Conservation (phyloP, 2,888 invertebrate species). For the Unio delphinus region DNA sequence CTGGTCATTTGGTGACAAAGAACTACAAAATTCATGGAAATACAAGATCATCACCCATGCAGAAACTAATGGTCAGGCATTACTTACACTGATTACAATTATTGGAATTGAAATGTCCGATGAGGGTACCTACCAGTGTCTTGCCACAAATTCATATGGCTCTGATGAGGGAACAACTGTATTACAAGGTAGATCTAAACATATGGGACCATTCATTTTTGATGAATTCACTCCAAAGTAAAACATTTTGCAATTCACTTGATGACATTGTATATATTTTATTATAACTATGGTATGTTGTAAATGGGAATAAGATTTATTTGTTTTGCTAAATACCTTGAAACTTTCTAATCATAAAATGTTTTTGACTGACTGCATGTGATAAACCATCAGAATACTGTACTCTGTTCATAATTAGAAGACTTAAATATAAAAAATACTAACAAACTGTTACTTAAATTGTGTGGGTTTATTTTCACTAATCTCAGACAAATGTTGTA, state of each 20-base stretch:
- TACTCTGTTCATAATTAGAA: too few relatives aligned
- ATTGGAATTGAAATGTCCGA: slow-evolving; percentile 9
- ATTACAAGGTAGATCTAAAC: not conserved
- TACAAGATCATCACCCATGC: slow-evolving; percentile 13
- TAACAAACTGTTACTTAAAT: too few relatives aligned
- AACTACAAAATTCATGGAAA: slow-evolving; percentile 15
- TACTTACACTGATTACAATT: slow-evolving; percentile 17
- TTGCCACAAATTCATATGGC: slow-evolving; percentile 16
- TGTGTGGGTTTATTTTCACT: too few relatives aligned
- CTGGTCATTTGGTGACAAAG: slow-evolving; percentile 15
- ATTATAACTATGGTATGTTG: not conserved
- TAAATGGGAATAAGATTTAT: not conserved
- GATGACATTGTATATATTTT: not conserved
- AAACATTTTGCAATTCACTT: not conserved
- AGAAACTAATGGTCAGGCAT: slow-evolving; percentile 14
- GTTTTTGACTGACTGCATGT: too few relatives aligned
- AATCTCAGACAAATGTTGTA: too few relatives aligned
- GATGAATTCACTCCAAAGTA: not conserved
- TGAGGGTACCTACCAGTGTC: slow-evolving; percentile 21
- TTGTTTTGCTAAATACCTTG: not conserved
- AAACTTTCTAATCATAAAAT: too few relatives aligned
- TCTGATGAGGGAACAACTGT: slow-evolving; percentile 2
- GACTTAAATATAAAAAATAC: too few relatives aligned
- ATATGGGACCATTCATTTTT: not conserved
- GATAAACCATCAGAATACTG: too few relatives aligned